Percentiles rank a stretch among this genome's conserved stretches.
phyloP scores from a whole-genome alignment of 2,113 vertebrate species.

The Stictonetta naevosa region DNA sequence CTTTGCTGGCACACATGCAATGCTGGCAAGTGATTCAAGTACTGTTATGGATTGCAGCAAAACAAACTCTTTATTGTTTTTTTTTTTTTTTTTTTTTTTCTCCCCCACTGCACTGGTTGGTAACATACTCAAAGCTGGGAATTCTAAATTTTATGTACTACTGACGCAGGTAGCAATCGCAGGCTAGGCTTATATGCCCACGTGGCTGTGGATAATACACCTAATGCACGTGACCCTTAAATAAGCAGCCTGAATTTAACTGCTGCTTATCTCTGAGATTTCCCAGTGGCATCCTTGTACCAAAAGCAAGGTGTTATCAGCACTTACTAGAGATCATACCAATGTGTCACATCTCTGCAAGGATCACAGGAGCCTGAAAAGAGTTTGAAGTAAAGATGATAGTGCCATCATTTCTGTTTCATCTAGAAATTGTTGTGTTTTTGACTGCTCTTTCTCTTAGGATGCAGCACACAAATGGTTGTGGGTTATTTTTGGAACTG shows the following conservation, averaged over 20 bases:
- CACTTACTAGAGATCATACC: not conserved
- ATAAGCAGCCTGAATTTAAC: not conserved
- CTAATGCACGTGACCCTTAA: not conserved
- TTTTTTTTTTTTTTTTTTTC: not conserved
- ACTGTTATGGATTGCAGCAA: not conserved
- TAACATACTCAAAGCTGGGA: not conserved
- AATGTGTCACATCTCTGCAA: not conserved
- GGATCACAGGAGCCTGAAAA: not conserved
- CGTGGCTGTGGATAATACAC: not conserved
- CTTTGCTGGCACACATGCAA: fast-evolving
- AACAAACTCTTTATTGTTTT: not conserved
- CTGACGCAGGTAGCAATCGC: not conserved
- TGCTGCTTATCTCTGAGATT: not conserved
- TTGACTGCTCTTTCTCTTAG: not conserved
- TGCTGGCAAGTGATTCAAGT: fast-evolving
- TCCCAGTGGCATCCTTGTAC: not conserved
- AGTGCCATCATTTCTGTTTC: not conserved
- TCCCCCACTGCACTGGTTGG: not conserved
- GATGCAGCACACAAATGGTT: not conserved
- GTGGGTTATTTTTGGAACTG: not conserved
- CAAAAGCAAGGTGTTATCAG: not conserved
- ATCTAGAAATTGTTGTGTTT: not conserved
- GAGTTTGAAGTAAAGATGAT: not conserved
- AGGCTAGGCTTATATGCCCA: not conserved
- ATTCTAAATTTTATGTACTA: not conserved